A percentile compares a stretch with the other conserved stretches of the same genome.
These are phyloP conservation scores for Lamellibrachia columna DNA, from an alignment of 2,888 invertebrate species.

Conservation along the genomic window DNA sequence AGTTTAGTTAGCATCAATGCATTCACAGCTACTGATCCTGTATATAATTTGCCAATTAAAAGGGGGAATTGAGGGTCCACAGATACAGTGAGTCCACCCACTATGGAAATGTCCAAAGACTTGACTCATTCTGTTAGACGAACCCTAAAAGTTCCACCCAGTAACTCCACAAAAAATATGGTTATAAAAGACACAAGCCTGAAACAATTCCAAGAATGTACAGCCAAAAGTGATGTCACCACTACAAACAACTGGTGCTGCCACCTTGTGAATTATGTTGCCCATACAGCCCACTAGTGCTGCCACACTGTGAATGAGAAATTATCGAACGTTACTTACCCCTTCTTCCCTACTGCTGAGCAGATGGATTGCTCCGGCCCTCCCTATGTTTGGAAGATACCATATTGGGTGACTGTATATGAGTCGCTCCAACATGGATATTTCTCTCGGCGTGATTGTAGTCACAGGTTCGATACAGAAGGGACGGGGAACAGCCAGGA, in stretches of 20 bases:
- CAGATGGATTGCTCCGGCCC: background rate
- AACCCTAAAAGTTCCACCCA: background rate
- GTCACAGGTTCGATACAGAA: background rate
- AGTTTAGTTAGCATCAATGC: background rate
- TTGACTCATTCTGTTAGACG: background rate
- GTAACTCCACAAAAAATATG: background rate
- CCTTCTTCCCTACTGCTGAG: constrained; percentile 13
- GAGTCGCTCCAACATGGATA: constrained; percentile 7
- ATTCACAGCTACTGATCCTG: background rate
- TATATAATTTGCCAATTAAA: no score
- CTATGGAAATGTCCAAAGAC: background rate
- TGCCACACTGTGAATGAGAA: background rate
- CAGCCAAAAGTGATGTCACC: background rate
- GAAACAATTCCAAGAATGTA: background rate
- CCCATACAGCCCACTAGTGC: background rate
- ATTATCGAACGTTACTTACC: background rate
- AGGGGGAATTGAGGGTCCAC: no score
- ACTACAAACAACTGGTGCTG: background rate
- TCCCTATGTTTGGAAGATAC: constrained; percentile 14
- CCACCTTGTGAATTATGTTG: background rate
- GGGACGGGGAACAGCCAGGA: background rate
- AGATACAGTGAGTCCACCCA: background rate
- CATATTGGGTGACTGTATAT: constrained; percentile 13
- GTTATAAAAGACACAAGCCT: background rate
- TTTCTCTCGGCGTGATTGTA: background rate